Conservation (phyloP, 2,113 vertebrate genomes). For the Acanthochromis polyacanthus region DNA sequence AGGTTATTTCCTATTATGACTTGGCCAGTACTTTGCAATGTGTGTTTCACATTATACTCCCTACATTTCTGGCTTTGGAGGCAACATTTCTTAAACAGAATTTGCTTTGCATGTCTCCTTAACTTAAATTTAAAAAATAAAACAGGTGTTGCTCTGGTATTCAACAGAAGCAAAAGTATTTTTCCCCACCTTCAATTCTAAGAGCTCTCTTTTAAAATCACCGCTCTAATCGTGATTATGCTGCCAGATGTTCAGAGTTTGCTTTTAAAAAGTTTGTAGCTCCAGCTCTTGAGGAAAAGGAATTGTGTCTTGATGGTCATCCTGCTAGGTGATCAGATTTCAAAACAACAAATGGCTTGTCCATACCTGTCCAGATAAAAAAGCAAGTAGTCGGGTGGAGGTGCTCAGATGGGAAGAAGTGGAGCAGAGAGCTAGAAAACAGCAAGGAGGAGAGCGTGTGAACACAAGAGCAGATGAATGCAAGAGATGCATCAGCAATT, state of each 20-base stretch:
- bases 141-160: conserved; percentile 46
- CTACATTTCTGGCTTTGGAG: conserved; percentile 22
- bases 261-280: conserved; percentile 26
- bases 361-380: conserved; percentile 80
- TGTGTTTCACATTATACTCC: conserved; percentile 53
- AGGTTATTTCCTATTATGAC: conserved; percentile 52
- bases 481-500: conserved; percentile 57
- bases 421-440: conserved; percentile 39
- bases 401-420: conserved; percentile 41
- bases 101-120: background rate
- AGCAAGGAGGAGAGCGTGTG: conserved; percentile 12
- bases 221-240: conserved; percentile 23
- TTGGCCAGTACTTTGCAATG: conserved; percentile 36
- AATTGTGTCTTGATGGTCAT: conserved; percentile 65
- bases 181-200: background rate
- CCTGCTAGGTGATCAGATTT: conserved; percentile 75
- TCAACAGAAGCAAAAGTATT: background rate
- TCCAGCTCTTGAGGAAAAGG: conserved; percentile 16
- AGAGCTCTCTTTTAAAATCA: conserved; percentile 7
- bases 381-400: conserved; percentile 40
- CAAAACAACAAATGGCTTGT: conserved; percentile 83
- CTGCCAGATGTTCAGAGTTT: background rate
- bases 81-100: conserved; percentile 13
- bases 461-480: conserved; percentile 54
- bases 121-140: conserved; percentile 4